Base-by-base conservation (phyloP, 2,113 vertebrate species). In the Holacanthus passer region DNA sequence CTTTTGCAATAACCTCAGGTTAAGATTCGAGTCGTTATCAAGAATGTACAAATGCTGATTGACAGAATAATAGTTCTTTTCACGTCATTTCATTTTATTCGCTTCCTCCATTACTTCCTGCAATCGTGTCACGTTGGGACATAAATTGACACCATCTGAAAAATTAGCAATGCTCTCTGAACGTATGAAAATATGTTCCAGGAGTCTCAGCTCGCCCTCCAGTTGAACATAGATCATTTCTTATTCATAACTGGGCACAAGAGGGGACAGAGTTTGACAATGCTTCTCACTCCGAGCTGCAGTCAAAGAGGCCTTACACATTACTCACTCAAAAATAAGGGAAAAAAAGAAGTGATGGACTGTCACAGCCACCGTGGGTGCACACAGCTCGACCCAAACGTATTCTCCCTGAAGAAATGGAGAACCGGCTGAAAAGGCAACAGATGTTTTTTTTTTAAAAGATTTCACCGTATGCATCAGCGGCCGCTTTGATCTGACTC, bases 401-500 rank as follows among this genome's bases (percentile, higher is more conserved):
- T 75, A 13, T 70, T 73, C 73, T 53, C 62, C 67, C 71, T 71
- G 80, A 89, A 88, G 83, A 86, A 88, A 71, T 16, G 14, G 41
- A 47, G 43, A 32, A 62, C 32, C 31, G 69, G 50, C 80, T 89
- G 69, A 53, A 81, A 74, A 78, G 64, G 76, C n/a, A 53, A 87
- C 85, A 89, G 83, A 89, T 93, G 85, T 91, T 79, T 84, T 88
- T 78, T 84, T 88, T 91, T 74, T 84, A 63, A 82, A 83, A 88
- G 75, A 87, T 87, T 86, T 84, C n/a, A 52, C 63, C 53, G 20
- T 89, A 47, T 86, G 87, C 79, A 82, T 88, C 75, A 50, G 73
- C 31, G 35, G 67, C 66, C 7, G 74, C 89, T 93, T 92, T 93
- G 92, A 93, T 92, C 69, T 77, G 87, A 76, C 84, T 89, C 87